Base-by-base conservation (phyloP, 2,797 vertebrate species). In the Paguma larvata region DNA sequence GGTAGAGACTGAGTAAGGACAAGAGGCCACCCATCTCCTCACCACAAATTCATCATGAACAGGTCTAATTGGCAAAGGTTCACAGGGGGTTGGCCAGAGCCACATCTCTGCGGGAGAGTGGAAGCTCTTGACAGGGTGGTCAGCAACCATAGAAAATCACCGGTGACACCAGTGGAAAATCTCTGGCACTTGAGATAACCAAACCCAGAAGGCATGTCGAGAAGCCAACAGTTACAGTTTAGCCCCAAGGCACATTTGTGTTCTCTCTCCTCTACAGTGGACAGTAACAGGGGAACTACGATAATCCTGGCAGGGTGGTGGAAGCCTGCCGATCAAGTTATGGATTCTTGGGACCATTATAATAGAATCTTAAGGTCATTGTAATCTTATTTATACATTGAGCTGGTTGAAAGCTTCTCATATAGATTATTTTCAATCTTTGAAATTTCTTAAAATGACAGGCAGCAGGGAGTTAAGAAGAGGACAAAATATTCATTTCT, bases 401-500 rank as follows among this genome's bases (percentile, higher is more conserved):
- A 84, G 14, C 30, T 73, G 75, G 19, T 46, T 89, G 78, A 94
- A 94, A 56, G 4, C 48, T 80, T 13, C 21, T 51, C 16, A 34
- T 34, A 41, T 34, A 89, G 6, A 73, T 87, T 78, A 48, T 85
- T 68, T 91, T 80, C 21, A 94, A 56, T 59, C 87, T 68, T 80
- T 34, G 90, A 68, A 78, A 44, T 85, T 41, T 91, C 65, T 91
- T 88, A 63, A 63, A 85, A 53, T 46, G 19, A 95, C 84, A 6
- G 79, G 5, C 25, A 41, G 18, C 14, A 65, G 15, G 25, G 41
- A 75, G 48, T 48, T 62, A 89, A 41, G 44, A 79, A 53, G 34
- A 85, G 12, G 65, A 86, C 56, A 32, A 68, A 80, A 73, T 75
- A 30, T 62, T 82, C 44, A 89, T 92, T 70, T 96, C 48, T 94